These are phyloP conservation scores for Thaumetopoea pityocampa DNA, from an alignment of 1,140 invertebrate genomes.

Conservation along the genomic window DNA sequence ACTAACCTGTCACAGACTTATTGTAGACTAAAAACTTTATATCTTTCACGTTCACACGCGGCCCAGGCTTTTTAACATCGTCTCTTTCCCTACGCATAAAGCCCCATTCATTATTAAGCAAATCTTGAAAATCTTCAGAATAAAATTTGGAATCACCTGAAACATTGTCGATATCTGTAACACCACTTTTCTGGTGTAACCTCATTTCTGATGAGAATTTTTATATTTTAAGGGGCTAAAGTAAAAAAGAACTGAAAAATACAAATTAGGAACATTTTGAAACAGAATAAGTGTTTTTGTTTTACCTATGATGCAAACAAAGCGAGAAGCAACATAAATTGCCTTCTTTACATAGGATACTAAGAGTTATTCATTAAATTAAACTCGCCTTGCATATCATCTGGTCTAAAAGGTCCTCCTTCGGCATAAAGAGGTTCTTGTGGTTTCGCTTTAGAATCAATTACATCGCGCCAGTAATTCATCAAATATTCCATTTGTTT, in stretches of 20 bases:
- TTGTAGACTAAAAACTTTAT: conserved; percentile 68
- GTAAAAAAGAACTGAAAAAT: conserved; percentile 29
- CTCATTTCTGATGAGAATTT: conserved; percentile 15
- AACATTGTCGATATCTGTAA: conserved; percentile 63
- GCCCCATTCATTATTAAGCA: conserved; percentile 78
- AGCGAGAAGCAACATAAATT: conserved; percentile 49
- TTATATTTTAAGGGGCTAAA: conserved; percentile 21
- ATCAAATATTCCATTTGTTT: conserved; percentile 63
- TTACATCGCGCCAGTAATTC: conserved; percentile 56
- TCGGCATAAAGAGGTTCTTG: conserved; percentile 55
- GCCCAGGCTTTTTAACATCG: conserved; percentile 96
- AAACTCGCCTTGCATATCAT: conserved; percentile 51
- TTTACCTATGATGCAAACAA: conserved; percentile 43
- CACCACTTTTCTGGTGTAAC: conserved; percentile 35
- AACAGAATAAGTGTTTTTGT: conserved; percentile 31
- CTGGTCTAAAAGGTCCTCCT: conserved; percentile 56
- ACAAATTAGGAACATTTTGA: conserved; percentile 21
- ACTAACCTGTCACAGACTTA: conserved; percentile 73
- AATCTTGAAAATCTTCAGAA: conserved; percentile 71
- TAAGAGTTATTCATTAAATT: conserved; percentile 2
- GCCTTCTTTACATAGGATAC: conserved; percentile 27
- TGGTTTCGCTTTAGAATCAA: conserved; percentile 48
- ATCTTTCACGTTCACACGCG: conserved; percentile 78
- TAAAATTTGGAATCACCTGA: conserved; percentile 72
- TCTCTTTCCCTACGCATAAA: conserved; percentile 91